These are phyloP conservation scores for Lerista edwardsae DNA, from an alignment of 2,797 vertebrate species.

Conservation along the genomic window DNA sequence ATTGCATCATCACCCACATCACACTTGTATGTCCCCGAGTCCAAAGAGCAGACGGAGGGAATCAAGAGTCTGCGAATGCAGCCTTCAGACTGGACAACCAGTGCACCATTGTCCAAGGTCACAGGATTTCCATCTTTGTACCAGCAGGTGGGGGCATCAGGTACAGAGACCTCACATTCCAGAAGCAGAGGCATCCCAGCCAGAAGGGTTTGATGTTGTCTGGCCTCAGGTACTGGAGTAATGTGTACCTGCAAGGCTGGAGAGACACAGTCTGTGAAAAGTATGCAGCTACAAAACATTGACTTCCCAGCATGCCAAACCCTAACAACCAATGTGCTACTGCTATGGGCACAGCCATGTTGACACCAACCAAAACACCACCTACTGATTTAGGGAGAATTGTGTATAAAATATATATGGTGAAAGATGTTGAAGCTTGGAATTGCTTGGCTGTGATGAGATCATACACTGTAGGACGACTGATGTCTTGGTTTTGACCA, in stretches of 20 bases:
- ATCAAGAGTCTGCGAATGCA: constrained; percentile 77
- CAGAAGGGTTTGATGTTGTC: constrained; percentile 29
- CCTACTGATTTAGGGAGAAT: not conserved
- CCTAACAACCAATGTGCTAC: not conserved
- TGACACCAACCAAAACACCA: not conserved
- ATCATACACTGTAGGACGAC: not conserved
- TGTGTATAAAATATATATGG: not conserved
- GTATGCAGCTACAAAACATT: not conserved
- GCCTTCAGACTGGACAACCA: constrained; percentile 76
- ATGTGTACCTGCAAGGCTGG: constrained; percentile 67
- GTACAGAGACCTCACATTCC: constrained; percentile 82
- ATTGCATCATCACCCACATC: constrained; percentile 78
- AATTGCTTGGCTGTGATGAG: not conserved
- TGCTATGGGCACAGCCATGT: not conserved
- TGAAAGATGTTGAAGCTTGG: not conserved
- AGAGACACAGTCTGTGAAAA: not conserved
- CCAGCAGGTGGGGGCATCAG: constrained; percentile 80
- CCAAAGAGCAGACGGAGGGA: constrained; percentile 68
- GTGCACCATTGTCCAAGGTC: constrained; percentile 61
- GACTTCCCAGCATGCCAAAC: not conserved
- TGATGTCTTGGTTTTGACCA: not conserved
- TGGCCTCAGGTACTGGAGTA: not conserved
- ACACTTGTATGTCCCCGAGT: constrained; percentile 85
- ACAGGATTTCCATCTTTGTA: constrained; percentile 86
- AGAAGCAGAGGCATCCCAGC: constrained; percentile 74